Evolutionary conservation across 2,797 vertebrate species (phyloP), one percentile per base, ranked within the genome.

Genomic region (Discoglossus pictus): DNA sequence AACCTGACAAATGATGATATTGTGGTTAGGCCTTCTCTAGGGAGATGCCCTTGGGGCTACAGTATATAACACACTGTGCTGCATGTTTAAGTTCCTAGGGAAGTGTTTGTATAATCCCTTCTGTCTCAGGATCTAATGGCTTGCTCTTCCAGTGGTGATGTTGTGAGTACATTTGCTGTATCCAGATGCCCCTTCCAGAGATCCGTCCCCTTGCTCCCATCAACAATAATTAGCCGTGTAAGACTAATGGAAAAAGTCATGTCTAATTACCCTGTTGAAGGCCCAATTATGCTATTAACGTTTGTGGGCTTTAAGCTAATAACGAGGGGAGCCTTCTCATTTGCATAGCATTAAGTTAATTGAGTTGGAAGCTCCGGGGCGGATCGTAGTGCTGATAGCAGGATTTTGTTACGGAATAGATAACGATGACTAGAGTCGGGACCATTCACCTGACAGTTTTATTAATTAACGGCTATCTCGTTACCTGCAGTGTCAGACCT

Each of bases 321-420:
- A 89, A 84, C 25, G 79, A 82, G 80, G 89, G 84, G 87, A 85
- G 87, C 88, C 88, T 81, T 87, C 90, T 94, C 87, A 92, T 98
- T 95, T 95, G 92, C 94, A 96, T 97, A 89, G 89, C 92, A 97
- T 97, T 97, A 95, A 87, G 90, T 91, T 98, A 97, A 98, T 97
- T 95, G 93, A 93, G 90, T 92, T 83, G 79, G 86, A 79, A 82
- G 84, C 76, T 43, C 44, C 76, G 76, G 81, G 88, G 76, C 72
- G 65, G 87, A 56, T 61, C 73, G 76, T 66, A 75, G 76, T 74
- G 79, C 84, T 80, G 84, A 88, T 79, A 82, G 85, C 55, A 74
- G 86, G 93, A 90, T 93, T 86, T 89, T 88, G 84, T 96, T 97
- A 92, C 93, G 85, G 90, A 91, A 88, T 88, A 90, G 91, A 88